phyloP scores from a whole-genome alignment of 2,888 invertebrate genomes.

The Petrophora chlorosata region DNA sequence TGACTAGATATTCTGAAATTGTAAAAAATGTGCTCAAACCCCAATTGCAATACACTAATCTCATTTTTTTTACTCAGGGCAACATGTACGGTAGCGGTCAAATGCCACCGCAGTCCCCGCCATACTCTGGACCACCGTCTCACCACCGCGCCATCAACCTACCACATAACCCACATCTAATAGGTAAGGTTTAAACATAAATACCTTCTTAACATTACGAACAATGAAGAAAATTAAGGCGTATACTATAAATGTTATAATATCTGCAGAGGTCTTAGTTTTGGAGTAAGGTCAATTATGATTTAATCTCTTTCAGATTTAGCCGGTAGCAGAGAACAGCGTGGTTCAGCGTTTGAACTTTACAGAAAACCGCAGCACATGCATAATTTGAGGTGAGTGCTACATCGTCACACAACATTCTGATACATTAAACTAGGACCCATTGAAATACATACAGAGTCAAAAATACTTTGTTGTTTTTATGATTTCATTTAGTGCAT shows the following conservation, averaged over 20 bases:
- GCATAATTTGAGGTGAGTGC: slow-evolving; percentile 89
- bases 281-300: neutral
- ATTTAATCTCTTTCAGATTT: slow-evolving; percentile 74
- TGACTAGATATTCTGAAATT: no score
- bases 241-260: no score
- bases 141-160: slow-evolving; percentile 77
- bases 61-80: slow-evolving; percentile 52
- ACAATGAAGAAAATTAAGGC: no score
- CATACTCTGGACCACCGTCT: slow-evolving; percentile 76
- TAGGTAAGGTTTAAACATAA: no score
- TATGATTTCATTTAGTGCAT: slow-evolving; percentile 51
- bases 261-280: no score
- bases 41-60: neutral
- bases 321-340: slow-evolving; percentile 94
- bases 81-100: slow-evolving; percentile 75
- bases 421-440: slow-evolving; percentile 21
- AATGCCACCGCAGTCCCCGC: slow-evolving; percentile 72
- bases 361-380: slow-evolving; percentile 95
- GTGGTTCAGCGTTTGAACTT: slow-evolving; percentile 97
- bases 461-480: neutral
- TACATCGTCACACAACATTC: slow-evolving; percentile 13
- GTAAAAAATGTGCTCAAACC: no score
- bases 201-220: no score
- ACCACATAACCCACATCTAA: slow-evolving; percentile 79
- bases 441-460: neutral